A percentile compares a stretch with the other conserved stretches of the same genome.
Conservation (phyloP, 1,140 invertebrate species). For the Thaumetopoea pityocampa region DNA sequence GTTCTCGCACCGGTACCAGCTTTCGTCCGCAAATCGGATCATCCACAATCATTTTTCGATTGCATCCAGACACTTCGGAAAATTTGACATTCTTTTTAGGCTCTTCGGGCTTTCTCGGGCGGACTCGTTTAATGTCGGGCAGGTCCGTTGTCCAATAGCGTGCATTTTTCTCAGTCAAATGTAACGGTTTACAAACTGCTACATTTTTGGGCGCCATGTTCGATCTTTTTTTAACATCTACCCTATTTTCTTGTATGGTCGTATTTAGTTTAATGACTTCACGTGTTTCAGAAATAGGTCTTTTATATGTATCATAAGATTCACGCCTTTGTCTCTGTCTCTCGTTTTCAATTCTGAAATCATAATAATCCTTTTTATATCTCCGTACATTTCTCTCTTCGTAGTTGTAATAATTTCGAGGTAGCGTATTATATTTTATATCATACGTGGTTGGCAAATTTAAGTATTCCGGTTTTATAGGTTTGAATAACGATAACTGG, state of each 20-base stretch:
- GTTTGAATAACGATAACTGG: conserved; percentile 62
- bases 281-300: not conserved
- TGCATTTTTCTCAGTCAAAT: conserved; percentile 49
- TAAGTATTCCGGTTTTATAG: conserved; percentile 70
- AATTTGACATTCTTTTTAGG: conserved; percentile 72
- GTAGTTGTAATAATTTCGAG: conserved; percentile 53
- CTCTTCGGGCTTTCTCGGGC: conserved; percentile 47
- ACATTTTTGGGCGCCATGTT: conserved; percentile 52
- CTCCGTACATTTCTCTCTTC: conserved; percentile 35
- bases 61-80: conserved; percentile 70
- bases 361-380: conserved; percentile 64
- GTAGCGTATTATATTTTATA: conserved; percentile 59
- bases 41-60: conserved; percentile 65
- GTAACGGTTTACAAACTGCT: conserved; percentile 58
- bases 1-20: conserved; percentile 62
- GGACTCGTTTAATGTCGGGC: conserved; percentile 33
- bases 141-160: conserved; percentile 62
- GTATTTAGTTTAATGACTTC: conserved; percentile 5
- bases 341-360: conserved; percentile 58
- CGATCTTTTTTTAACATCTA: conserved; percentile 20
- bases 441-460: conserved; percentile 57
- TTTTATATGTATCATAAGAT: conserved; percentile 45
- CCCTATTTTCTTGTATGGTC: conserved; percentile 4
- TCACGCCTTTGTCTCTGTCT: conserved; percentile 33
- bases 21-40: conserved; percentile 57